These are phyloP conservation scores for Euborellia annulipes DNA, from an alignment of 1,140 invertebrate genomes.

Conservation along the genomic window DNA sequence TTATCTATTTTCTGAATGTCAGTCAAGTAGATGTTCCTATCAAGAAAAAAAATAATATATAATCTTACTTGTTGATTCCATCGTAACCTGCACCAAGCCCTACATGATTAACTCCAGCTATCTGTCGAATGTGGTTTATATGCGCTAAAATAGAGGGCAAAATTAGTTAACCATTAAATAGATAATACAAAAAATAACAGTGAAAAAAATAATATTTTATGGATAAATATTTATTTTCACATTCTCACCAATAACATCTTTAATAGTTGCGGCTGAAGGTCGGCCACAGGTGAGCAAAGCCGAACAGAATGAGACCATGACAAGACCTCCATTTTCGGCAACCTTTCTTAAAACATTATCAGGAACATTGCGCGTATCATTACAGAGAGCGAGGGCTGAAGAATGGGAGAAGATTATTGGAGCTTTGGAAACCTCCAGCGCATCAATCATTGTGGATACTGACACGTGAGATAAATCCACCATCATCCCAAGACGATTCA, in stretches of 20 bases:
- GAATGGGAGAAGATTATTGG: slow-evolving; percentile 90
- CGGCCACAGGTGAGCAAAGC: no score
- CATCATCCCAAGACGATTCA: slow-evolving; percentile 86
- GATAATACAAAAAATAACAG: no score
- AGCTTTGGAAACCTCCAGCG: slow-evolving; percentile 61
- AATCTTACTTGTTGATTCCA: slow-evolving; percentile 62
- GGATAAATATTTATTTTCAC: no score
- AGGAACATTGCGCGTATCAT: slow-evolving; percentile 74
- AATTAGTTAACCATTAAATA: no score
- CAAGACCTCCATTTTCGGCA: slow-evolving; percentile 25
- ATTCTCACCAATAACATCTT: no score
- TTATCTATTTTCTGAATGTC: no score
- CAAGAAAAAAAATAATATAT: no score
- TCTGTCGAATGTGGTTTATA: slow-evolving; percentile 66
- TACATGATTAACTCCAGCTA: slow-evolving; percentile 74
- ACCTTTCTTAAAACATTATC: slow-evolving; percentile 69
- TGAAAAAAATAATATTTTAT: slow-evolving; percentile 14
- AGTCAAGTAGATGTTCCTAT: no score
- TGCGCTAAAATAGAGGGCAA: slow-evolving; percentile 65
- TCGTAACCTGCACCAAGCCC: slow-evolving; percentile 77
- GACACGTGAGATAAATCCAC: slow-evolving; percentile 84
- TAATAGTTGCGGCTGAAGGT: no score
- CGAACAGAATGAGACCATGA: no score
- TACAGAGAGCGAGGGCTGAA: slow-evolving; percentile 67
- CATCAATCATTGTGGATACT: slow-evolving; percentile 68